These are phyloP conservation scores for Turritopsis rubra DNA, from an alignment of 30 jellyfish, hydroid and myxozoan genomes.

Conservation along the genomic window DNA sequence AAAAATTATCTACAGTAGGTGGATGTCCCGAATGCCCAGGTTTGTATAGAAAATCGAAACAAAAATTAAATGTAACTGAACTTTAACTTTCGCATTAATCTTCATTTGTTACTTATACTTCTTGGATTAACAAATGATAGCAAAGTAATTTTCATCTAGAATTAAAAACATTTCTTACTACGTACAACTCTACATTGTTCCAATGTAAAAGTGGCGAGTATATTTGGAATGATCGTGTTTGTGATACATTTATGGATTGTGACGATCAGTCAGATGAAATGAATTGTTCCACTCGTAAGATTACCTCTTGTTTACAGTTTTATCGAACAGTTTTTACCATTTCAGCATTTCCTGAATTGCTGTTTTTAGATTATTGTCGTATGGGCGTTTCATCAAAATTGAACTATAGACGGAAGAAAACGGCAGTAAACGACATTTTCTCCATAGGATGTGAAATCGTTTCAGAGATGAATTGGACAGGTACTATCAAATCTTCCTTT, in stretches of 20 bases:
- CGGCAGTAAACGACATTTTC: neutral
- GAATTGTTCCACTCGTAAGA: constrained; percentile 36
- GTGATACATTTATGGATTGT: constrained; percentile 40
- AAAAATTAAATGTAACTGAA: no score
- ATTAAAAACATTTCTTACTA: constrained; percentile 23
- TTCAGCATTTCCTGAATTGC: neutral
- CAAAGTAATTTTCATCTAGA: neutral
- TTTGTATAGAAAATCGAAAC: neutral
- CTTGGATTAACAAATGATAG: neutral
- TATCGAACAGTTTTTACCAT: neutral
- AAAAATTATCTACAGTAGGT: constrained; percentile 7
- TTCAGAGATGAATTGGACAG: neutral
- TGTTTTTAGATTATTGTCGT: neutral
- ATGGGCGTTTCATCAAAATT: neutral
- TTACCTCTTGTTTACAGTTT: neutral
- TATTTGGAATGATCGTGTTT: constrained; percentile 31
- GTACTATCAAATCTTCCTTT: no score
- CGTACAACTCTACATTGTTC: constrained; percentile 17
- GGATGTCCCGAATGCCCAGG: constrained; percentile 54
- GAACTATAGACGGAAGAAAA: neutral
- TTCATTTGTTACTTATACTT: no score
- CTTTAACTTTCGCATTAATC: no score
- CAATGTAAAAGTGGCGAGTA: constrained; percentile 35
- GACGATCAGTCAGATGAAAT: constrained; percentile 37
- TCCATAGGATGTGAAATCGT: neutral